Evolutionary conservation across 2,888 invertebrate genomes (phyloP), one percentile per base, ranked within the genome.

Genomic region (Rhingia campestris): DNA sequence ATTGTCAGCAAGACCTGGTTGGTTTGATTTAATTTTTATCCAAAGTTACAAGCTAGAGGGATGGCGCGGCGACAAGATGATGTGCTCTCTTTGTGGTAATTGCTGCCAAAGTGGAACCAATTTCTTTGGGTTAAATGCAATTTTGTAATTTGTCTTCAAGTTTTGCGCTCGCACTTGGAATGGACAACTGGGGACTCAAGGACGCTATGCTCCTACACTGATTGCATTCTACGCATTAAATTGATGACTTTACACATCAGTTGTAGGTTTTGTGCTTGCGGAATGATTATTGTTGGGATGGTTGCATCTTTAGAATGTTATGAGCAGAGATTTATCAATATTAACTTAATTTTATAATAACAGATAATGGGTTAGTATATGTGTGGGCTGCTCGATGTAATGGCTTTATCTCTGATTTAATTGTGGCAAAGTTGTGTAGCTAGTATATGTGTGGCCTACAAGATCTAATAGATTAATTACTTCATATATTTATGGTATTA

Each of bases 21-120:
- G 77, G 74, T 84, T 84, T 84, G 84, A 84, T 84, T 84, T 84
- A 84, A 84, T 84, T 84, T 22, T 84, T 43, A 80, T 35, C 73
- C 45, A 56, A 64, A 67, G 53, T 63, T 61, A 73, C 63, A 66
- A 67, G 35, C 3, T 2, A 6, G 9, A n/a, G 7, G 9, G 9
- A 32, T n/a, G 30, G n/a, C 33, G 56, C 53, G 58, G 33, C 47
- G 77, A 61, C 43, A 41, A 45, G 77, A 22, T 61, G 81, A 64
- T 67, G 82, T 22, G 22, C 22, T 22, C 67, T 67, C 73, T 72
- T 77, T 73, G 77, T 2, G 30, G 82, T 82, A 79, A 82, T 82
- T 82, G 79, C 69, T 61, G 64, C 72, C 73, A 79, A 82, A 79
- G 82, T 82, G 79, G 63, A 79, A 79, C 82, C 82, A 73, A 82